These are phyloP conservation scores for Orchesella cincta DNA, from an alignment of 1,140 invertebrate genomes.

Conservation along the genomic window DNA sequence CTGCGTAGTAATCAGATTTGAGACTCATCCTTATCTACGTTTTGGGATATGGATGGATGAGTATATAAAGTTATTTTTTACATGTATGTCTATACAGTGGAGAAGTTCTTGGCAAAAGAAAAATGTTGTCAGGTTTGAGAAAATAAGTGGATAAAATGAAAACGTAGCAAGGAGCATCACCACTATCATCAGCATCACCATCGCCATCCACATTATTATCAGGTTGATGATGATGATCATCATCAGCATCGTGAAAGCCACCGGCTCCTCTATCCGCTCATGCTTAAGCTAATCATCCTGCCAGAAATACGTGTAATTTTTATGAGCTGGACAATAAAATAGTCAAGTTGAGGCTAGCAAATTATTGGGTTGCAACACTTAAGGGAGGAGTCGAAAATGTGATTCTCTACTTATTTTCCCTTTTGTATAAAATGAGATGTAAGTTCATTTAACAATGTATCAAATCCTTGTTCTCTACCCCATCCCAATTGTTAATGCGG, in stretches of 20 bases:
- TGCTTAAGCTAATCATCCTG: conserved; percentile 27
- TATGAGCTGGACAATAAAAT: conserved; percentile 29
- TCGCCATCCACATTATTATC: conserved; percentile 19
- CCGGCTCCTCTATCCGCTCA: conserved; percentile 18
- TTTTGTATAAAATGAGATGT: neutral
- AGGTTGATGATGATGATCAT: conserved; percentile 16
- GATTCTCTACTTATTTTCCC: neutral
- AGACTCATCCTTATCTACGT: neutral
- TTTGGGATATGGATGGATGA: conserved; percentile 23
- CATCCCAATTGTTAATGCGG: too few relatives aligned
- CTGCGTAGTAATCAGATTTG: conserved; percentile 9
- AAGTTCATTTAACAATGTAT: neutral
- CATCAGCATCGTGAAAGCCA: conserved; percentile 23
- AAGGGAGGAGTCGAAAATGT: neutral
- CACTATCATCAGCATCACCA: neutral
- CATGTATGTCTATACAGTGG: too few relatives aligned
- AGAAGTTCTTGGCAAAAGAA: conserved; percentile 2
- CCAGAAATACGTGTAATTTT: conserved; percentile 27
- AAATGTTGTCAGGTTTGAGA: neutral
- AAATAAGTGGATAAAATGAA: conserved; percentile 21
- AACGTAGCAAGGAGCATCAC: neutral
- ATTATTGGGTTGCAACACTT: conserved; percentile 25
- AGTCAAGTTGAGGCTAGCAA: conserved; percentile 24
- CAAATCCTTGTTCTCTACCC: too few relatives aligned
- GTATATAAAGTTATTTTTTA: neutral